Base-by-base conservation (phyloP, 2,797 vertebrate genomes). In the Liparis tanakae region DNA sequence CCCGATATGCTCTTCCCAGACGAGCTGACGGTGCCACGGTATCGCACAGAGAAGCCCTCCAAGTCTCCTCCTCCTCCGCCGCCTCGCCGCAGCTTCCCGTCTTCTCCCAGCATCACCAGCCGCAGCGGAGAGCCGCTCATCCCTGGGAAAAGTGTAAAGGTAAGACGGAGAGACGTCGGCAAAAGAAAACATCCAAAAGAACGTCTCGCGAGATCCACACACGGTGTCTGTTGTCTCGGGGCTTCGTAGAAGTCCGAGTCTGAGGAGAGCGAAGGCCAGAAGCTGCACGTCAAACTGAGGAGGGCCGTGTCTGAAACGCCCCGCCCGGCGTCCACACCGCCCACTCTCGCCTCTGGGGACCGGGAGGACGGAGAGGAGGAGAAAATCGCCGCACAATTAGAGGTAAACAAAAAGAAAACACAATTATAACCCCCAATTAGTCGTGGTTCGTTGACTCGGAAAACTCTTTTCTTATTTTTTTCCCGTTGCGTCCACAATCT, bases 31-130 rank as follows among this genome's bases (percentile, higher is more conserved):
- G 96, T 99, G 64, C 95, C 97, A 0, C 94, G 97, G 17, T 99
- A 99, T 88, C 96, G 98, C 76, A 99, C 98, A 0, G 98, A 99
- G 90, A 99, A 99, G 85, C 97, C 98, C 10, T 99, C 98, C 71
- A 99, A 99, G 80, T 98, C 97, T 0, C 98, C 98, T 0, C 98
- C 98, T 0, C 97, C 98, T 0, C 98, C 98, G 0, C 98, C 98
- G 0, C 98, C 98, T 0, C 95, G 97, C 67, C 96, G 98, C 57
- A 98, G 98, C 80, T 99, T 99, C 90, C 97, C 98, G 0, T 98
- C 98, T 0, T 97, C 97, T 56, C 98, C 98, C 0, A 96, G 97
- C 22, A 87, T 98, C 65, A 98, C 95, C 22, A 96, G 95, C 2
- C 96, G 97, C 87, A 98, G 96, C 0, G 98, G 98, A 2, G 98